A percentile compares a stretch with the other conserved stretches of the same genome.
Evolutionary conservation across 2,888 invertebrate species (phyloP).

Genomic region (Meloe dianella): DNA sequence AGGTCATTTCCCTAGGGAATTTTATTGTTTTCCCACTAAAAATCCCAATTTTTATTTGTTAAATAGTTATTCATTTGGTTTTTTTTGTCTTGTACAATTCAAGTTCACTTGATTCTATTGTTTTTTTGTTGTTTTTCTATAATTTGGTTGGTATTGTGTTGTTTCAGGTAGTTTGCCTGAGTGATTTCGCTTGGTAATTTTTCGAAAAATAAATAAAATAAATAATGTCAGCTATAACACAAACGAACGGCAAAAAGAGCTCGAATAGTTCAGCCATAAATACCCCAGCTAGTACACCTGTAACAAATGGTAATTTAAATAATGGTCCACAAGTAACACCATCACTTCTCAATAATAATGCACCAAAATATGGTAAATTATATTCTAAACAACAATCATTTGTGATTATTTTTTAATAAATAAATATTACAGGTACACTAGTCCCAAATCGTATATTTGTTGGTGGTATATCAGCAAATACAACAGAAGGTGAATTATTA

Average conservation of each 20-base stretch:
- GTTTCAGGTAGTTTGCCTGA: conserved; percentile 42
- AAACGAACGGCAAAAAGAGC: conserved; percentile 53
- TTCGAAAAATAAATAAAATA: conserved; percentile 35
- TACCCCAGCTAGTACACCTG: conserved; percentile 57
- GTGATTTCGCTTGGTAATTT: conserved; percentile 38
- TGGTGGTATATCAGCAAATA: conserved; percentile 92
- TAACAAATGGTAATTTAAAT: conserved; percentile 51
- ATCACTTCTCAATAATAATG: conserved; percentile 58
- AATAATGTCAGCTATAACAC: conserved; percentile 46
- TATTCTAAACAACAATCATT: too few relatives aligned
- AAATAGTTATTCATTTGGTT: neutral
- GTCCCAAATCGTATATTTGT: conserved; percentile 96
- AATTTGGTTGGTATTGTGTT: neutral
- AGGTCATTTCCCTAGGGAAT: conserved; percentile 50
- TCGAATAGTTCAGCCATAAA: conserved; percentile 53
- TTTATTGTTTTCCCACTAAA: conserved; percentile 46
- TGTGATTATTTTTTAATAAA: too few relatives aligned
- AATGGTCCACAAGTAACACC: conserved; percentile 52
- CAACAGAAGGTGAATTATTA: conserved; percentile 90
- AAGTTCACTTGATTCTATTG: neutral
- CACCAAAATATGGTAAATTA: conserved; percentile 65
- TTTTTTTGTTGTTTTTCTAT: conserved; percentile 12
- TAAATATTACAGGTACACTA: conserved; percentile 72
- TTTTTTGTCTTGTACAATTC: neutral
- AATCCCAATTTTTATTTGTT: conserved; percentile 38